A percentile compares a stretch with the other conserved stretches of the same genome.
These are phyloP conservation scores for Oxyruncus cristatus DNA, from an alignment of 2,113 vertebrate species.

Conservation along the genomic window DNA sequence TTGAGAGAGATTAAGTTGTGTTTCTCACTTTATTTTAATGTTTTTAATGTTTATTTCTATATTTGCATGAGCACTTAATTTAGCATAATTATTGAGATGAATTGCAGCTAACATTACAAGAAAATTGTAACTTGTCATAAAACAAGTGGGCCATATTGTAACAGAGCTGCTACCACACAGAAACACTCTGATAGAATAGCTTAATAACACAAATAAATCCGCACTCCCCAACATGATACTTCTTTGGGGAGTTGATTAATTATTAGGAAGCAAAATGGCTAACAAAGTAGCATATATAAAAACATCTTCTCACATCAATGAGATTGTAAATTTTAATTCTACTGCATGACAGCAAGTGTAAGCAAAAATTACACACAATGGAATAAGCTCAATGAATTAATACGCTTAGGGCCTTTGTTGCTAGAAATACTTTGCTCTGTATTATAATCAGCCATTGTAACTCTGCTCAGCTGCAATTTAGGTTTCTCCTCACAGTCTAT, in stretches of 20 bases:
- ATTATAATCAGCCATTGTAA: slow-evolving; percentile 54
- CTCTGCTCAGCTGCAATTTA: slow-evolving; percentile 46
- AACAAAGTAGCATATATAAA: slow-evolving; percentile 75
- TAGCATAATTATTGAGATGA: slow-evolving; percentile 80
- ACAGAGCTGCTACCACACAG: slow-evolving; percentile 56
- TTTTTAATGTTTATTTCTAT: slow-evolving; percentile 76
- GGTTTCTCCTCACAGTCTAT: slow-evolving; percentile 45
- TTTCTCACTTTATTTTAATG: slow-evolving; percentile 61
- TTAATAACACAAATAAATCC: slow-evolving; percentile 72
- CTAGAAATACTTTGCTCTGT: slow-evolving; percentile 65
- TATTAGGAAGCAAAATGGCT: slow-evolving; percentile 74
- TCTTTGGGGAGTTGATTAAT: slow-evolving; percentile 74
- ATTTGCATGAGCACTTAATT: slow-evolving; percentile 74
- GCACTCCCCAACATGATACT: slow-evolving; percentile 48
- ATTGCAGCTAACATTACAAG: slow-evolving; percentile 75
- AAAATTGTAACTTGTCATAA: slow-evolving; percentile 83
- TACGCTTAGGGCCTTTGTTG: slow-evolving; percentile 54
- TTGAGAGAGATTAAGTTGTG: slow-evolving; percentile 48
- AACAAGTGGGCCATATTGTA: slow-evolving; percentile 71
- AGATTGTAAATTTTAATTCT: slow-evolving; percentile 72
- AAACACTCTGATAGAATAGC: slow-evolving; percentile 60
- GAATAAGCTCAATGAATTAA: slow-evolving; percentile 66
- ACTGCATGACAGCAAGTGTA: slow-evolving; percentile 69
- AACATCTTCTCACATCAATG: slow-evolving; percentile 72
- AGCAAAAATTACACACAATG: slow-evolving; percentile 75